phyloP scores from a whole-genome alignment of 2,888 invertebrate genomes.

The Gastracanthus pulcherrimus region DNA sequence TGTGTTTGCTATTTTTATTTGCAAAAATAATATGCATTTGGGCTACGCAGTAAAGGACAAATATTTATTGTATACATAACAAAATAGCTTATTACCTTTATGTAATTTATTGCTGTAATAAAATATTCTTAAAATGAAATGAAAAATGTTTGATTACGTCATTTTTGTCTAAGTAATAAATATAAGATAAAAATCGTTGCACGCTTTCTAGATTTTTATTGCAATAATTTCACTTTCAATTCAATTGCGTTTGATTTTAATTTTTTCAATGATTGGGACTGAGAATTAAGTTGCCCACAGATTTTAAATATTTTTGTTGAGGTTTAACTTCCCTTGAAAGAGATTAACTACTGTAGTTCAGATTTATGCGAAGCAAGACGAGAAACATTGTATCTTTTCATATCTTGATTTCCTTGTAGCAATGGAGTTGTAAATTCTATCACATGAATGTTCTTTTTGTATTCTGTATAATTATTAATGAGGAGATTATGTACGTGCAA shows the following conservation, averaged over 20 bases:
- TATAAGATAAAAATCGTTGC: background rate
- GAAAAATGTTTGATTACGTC: background rate
- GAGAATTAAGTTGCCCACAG: no score
- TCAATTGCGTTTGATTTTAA: background rate
- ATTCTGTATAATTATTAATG: constrained; percentile 7
- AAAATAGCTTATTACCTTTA: background rate
- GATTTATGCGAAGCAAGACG: background rate
- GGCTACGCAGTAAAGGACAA: background rate
- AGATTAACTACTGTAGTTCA: no score
- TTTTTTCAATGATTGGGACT: no score
- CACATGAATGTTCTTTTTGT: background rate
- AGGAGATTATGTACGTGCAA: background rate
- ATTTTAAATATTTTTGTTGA: no score
- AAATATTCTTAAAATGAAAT: background rate
- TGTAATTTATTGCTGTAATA: background rate
- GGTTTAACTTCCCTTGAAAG: no score
- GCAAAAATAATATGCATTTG: background rate
- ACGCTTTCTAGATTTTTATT: background rate
- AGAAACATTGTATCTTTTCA: background rate
- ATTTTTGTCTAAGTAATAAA: background rate
- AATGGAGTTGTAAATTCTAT: constrained; percentile 14
- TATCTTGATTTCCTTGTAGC: background rate
- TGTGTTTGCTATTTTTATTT: background rate
- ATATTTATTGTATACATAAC: background rate
- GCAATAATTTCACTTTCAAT: background rate